Evolutionary conservation across 30 jellyfish, hydroid and myxozoan species (phyloP), one percentile per base, ranked within the genome.

Genomic region (Pseudorhiza aurosa): DNA sequence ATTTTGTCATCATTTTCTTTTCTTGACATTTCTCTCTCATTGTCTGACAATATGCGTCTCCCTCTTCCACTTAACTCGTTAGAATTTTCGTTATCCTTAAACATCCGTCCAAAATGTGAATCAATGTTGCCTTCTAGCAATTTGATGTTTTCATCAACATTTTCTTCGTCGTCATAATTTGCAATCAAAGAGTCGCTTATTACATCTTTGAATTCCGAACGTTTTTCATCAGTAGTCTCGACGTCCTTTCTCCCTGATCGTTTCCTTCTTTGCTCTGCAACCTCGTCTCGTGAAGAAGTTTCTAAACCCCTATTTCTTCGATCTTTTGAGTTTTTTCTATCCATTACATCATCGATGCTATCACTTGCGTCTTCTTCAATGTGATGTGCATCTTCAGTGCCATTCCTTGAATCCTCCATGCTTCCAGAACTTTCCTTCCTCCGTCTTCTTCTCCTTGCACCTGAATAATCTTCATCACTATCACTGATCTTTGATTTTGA

Each of bases 111-210:
- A 39, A 44, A 17, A 19, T 44, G 22, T 4, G 29, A 17, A 25
- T 44, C 82, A 18, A 68, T 40, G 55, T 47, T 15, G 10, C 26
- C 28, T 47, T 68, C 82, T 68, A 68, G 31, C 11, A 15, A 2
- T 4, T 11, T 58, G 2, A 36, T 49, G 1, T 53, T 65, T 9
- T 29, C 59, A 6, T 75, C 77, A 45, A 24, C 39, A 42, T 8
- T 7, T 25, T 77, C 81, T 15, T 44, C 33, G 9, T 77, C 88
- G 43, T 59, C 80, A 42, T 15, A 45, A 45, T 77, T 43, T 8
- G 70, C 49, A 17, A 59, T 42, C 44, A 59, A 17, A 2, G 88
- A 77, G 59, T 77, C 80, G n/a, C 88, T 77, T 4, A 45, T 4
- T 57, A 33, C 27, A 55, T 75, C 77, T 56, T 75, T 27, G 33